A percentile compares a stretch with the other conserved stretches of the same genome.
phyloP scores from a whole-genome alignment of 1,140 invertebrate species.

The Trichonephila clavipes region DNA sequence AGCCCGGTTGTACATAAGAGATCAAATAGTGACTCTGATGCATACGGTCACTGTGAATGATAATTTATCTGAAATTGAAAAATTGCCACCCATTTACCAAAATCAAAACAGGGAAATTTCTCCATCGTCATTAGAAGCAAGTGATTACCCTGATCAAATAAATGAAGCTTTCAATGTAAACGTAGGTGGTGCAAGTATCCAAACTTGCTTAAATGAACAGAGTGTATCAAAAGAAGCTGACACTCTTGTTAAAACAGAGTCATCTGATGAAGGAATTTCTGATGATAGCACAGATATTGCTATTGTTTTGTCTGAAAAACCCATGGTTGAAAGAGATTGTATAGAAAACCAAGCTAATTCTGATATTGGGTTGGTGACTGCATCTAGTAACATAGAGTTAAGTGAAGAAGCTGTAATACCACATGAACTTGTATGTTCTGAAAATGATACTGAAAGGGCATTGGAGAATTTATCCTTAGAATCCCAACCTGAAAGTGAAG shows the following conservation, averaged over 20 bases:
- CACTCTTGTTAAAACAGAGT: conserved; percentile 39
- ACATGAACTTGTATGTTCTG: not conserved
- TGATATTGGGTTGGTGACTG: not conserved
- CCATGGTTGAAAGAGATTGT: not conserved
- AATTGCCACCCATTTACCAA: not conserved
- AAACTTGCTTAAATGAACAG: not conserved
- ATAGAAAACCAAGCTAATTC: not conserved
- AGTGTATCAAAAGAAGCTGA: not conserved
- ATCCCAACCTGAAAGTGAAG: not conserved
- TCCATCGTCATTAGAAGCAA: not conserved
- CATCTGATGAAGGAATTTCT: conserved; percentile 71
- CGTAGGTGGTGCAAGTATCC: conserved; percentile 6
- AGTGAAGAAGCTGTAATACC: not conserved
- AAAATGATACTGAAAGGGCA: not conserved
- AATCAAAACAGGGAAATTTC: not conserved
- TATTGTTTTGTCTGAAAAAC: not conserved
- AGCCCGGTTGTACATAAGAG: conserved; percentile 95
- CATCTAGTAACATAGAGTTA: not conserved
- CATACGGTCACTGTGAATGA: conserved; percentile 88
- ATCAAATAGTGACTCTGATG: conserved; percentile 92
- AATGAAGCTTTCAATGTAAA: conserved; percentile 68
- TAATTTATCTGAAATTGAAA: not conserved
- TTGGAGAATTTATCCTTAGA: not conserved
- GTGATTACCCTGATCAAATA: conserved; percentile 1
- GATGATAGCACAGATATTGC: conserved; percentile 40